Percentiles rank a stretch among this genome's conserved stretches.
Evolutionary conservation across 2,888 invertebrate genomes (phyloP).

Genomic region (Trissolcus brochymenae): DNA sequence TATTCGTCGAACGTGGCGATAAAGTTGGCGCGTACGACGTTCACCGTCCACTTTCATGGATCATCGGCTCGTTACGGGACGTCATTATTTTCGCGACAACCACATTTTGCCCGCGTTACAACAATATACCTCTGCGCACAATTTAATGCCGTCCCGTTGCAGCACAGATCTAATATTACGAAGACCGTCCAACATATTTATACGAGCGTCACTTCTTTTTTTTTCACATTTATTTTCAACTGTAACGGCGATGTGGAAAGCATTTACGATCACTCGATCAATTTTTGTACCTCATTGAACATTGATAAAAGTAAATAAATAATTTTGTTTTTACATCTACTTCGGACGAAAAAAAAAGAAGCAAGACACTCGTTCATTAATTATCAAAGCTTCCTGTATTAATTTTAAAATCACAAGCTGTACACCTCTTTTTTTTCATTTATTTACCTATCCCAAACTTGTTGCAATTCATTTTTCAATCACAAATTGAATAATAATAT

Average conservation of each 20-base stretch:
- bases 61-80: slow-evolving; percentile 55
- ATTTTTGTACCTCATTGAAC: slow-evolving; percentile 5
- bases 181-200: slow-evolving; percentile 35
- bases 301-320: too few relatives aligned
- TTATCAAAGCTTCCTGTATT: too few relatives aligned
- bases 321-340: too few relatives aligned
- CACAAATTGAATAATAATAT: too few relatives aligned
- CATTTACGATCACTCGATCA: slow-evolving; percentile 31
- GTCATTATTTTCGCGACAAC: slow-evolving; percentile 47
- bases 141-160: slow-evolving; percentile 45
- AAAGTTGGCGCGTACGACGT: slow-evolving; percentile 53
- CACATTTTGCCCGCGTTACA: slow-evolving; percentile 44
- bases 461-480: too few relatives aligned
- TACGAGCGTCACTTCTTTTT: slow-evolving; percentile 29
- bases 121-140: slow-evolving; percentile 45
- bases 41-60: slow-evolving; percentile 55
- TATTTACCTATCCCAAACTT: too few relatives aligned
- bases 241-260: slow-evolving; percentile 34
- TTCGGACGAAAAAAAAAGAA: too few relatives aligned
- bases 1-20: slow-evolving; percentile 48
- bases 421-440: too few relatives aligned
- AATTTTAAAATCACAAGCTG: too few relatives aligned
- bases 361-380: too few relatives aligned
- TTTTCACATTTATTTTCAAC: too few relatives aligned
- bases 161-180: slow-evolving; percentile 53